phyloP scores from a whole-genome alignment of 2,888 invertebrate species.

The Diarsia rubi region DNA sequence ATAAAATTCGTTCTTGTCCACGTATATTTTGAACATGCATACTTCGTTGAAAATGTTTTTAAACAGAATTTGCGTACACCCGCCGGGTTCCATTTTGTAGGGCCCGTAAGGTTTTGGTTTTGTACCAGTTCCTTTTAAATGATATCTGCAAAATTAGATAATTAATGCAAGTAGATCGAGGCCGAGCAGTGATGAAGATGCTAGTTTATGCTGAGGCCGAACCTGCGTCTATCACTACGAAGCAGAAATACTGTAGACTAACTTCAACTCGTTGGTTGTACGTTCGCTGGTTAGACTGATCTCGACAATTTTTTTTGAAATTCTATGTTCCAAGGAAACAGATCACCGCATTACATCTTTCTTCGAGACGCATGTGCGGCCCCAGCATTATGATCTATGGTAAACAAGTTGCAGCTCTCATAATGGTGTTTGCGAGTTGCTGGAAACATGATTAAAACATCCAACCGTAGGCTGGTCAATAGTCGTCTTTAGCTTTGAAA shows the following conservation, averaged over 20 bases:
- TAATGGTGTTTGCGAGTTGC: too few species aligned
- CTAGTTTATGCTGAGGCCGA: neutral
- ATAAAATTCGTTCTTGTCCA: conserved; percentile 82
- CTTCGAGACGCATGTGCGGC: neutral
- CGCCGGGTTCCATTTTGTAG: conserved; percentile 79
- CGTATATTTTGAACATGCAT: conserved; percentile 78
- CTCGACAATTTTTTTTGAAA: neutral
- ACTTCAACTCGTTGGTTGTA: neutral
- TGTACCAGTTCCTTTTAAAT: conserved; percentile 80
- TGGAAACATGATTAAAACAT: too few species aligned
- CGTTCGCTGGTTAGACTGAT: neutral
- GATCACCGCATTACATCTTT: neutral
- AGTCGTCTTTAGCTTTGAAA: too few species aligned
- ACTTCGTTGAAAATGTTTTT: conserved; percentile 84
- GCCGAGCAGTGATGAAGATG: neutral
- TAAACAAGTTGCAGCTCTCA: neutral
- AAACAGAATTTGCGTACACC: conserved; percentile 76
- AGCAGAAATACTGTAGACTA: neutral
- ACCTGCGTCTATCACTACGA: neutral
- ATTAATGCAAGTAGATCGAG: conserved; percentile 5
- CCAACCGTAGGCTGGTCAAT: too few species aligned
- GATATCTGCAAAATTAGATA: conserved; percentile 75
- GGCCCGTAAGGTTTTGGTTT: conserved; percentile 86
- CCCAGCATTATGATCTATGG: neutral
- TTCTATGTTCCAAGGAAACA: neutral